phyloP scores from a whole-genome alignment of 1,140 invertebrate species.

The Diorhabda sublineata region DNA sequence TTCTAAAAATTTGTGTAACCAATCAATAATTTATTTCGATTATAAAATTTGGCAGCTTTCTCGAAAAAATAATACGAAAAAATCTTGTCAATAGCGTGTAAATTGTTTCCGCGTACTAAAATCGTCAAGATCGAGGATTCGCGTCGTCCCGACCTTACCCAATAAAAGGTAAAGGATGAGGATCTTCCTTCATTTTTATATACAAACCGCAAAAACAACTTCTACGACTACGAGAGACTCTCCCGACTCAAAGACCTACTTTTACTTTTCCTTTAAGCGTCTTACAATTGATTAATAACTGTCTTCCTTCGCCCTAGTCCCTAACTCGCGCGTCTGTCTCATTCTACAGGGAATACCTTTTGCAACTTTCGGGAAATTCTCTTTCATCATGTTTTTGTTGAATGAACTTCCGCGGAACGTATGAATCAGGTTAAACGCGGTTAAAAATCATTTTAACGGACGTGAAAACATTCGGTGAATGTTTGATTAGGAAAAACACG shows the following conservation, averaged over 20 bases:
- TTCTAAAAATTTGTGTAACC: too few relatives aligned
- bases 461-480: too few relatives aligned
- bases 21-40: too few relatives aligned
- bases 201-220: constrained; percentile 24
- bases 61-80: too few relatives aligned
- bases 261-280: constrained; percentile 20
- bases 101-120: too few relatives aligned
- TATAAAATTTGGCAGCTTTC: too few relatives aligned
- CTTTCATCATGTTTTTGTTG: not conserved
- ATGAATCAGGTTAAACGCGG: not conserved
- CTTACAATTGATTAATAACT: constrained; percentile 24
- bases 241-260: constrained; percentile 20
- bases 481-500: too few relatives aligned
- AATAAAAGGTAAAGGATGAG: constrained; percentile 23
- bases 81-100: too few relatives aligned
- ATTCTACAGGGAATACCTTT: constrained; percentile 8
- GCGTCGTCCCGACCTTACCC: constrained; percentile 20
- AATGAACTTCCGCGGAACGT: not conserved
- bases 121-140: too few relatives aligned
- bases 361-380: constrained; percentile 8
- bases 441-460: not conserved
- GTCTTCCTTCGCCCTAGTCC: constrained; percentile 13
- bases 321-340: constrained; percentile 2
- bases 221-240: constrained; percentile 4
- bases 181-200: constrained; percentile 24